Evolutionary conservation across 1,140 invertebrate genomes (phyloP), one percentile per base, ranked within the genome.

Genomic region (Brachionus calyciflorus): DNA sequence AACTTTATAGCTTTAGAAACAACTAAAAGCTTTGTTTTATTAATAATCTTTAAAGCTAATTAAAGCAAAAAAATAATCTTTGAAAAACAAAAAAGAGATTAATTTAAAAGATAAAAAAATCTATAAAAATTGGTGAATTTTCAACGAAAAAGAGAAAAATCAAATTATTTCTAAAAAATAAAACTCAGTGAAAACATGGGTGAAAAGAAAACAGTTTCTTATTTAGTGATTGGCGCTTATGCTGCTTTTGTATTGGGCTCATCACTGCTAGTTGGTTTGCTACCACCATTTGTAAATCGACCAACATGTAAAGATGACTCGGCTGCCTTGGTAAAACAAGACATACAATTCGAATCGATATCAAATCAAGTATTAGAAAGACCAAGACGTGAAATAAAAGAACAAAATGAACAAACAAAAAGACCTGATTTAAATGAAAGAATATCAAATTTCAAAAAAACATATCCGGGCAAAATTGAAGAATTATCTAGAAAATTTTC

Each of bases 241-340:
- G 46, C 30, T 12, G 21, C n/a, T 19, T 73, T 73, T 37, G 48
- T 73, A 21, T 3, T 73, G 1, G 9, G 3, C 17, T 73, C 69
- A n/a, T 37, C 44, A 33, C 69, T 73, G n/a, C 3, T 73, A 19
- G 69, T 73, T 3, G 69, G 69, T 73, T 7, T 73, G 3, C 5
- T 73, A 49, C 69, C 69, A 33, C 44, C 69, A 37, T n/a, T 73
- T 28, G 69, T 73, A n/a, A 73, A 73, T 30, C 14, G 44, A 19
- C 69, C 69, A 17, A 10, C 9, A 33, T 73, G 69, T 51, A 33
- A 73, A 44, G 60, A 9, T 12, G n/a, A n/a, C n/a, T n/a, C n/a
- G n/a, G n/a, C n/a, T n/a, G n/a, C n/a, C n/a, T n/a, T n/a, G n/a
- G n/a, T n/a, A n/a, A 5, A 4, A 3, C 2, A 63, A 40, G 17